These are phyloP conservation scores for Cosmia trapezina DNA, from an alignment of 2,888 invertebrate genomes.

Conservation along the genomic window DNA sequence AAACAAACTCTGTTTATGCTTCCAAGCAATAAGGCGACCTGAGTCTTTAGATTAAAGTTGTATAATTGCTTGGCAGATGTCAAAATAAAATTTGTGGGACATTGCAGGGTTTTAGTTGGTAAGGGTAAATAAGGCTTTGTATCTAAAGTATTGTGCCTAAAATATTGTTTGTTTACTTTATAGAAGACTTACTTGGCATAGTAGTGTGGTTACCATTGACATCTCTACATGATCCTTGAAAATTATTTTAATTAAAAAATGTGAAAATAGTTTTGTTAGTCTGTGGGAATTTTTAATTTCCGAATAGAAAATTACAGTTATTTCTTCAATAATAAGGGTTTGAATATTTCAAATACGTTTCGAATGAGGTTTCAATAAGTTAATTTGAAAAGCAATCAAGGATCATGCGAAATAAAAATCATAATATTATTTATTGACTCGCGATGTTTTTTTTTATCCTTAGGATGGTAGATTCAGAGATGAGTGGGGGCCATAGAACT, in stretches of 20 bases:
- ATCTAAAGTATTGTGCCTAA: background rate
- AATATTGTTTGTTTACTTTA: conserved; percentile 32
- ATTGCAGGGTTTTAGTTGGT: background rate
- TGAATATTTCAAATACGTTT: background rate
- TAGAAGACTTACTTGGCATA: conserved; percentile 26
- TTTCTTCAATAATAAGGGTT: background rate
- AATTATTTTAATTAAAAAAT: background rate
- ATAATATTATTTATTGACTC: conserved; percentile 67
- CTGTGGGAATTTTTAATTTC: background rate
- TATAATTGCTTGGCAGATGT: background rate
- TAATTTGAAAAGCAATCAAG: conserved; percentile 27
- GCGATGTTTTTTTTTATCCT: conserved; percentile 83
- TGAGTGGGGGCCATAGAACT: conserved; percentile 92
- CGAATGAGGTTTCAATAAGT: background rate
- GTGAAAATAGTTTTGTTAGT: background rate
- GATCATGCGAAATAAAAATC: conserved; percentile 39
- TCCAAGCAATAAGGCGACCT: conserved; percentile 6
- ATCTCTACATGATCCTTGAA: conserved; percentile 59
- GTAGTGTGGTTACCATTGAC: conserved; percentile 41
- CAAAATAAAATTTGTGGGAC: conserved; percentile 1
- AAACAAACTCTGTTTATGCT: conserved; percentile 1
- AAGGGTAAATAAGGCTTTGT: background rate
- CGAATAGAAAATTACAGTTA: too few relatives aligned
- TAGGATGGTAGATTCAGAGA: conserved; percentile 92
- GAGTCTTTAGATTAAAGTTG: background rate